Evolutionary conservation across 1,140 invertebrate genomes (phyloP).

Genomic region (Aphelinus certus): DNA sequence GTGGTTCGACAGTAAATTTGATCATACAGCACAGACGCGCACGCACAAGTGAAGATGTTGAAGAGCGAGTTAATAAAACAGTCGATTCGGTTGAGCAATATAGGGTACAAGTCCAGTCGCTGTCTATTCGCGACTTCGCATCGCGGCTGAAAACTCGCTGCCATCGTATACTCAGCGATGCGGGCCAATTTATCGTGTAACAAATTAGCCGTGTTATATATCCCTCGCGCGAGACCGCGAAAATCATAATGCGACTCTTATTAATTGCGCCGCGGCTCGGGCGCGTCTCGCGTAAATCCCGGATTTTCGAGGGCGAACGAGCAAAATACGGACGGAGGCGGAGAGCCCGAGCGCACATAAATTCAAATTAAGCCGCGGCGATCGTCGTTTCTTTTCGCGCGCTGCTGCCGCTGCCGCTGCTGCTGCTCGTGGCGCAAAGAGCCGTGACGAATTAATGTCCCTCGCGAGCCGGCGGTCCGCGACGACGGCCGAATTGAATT

Average conservation of each 20-base stretch:
- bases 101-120: too few relatives aligned
- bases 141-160: too few relatives aligned
- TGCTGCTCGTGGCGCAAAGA: not conserved
- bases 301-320: too few relatives aligned
- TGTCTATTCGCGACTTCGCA: too few relatives aligned
- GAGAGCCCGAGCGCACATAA: constrained; percentile 19
- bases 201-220: not conserved
- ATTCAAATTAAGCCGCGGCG: constrained; percentile 30
- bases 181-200: not conserved
- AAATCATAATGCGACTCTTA: constrained; percentile 31
- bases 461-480: constrained; percentile 43
- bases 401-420: not conserved
- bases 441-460: constrained; percentile 36
- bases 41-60: too few relatives aligned
- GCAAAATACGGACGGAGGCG: too few relatives aligned
- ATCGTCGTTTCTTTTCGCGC: constrained; percentile 15
- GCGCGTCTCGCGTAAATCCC: not conserved
- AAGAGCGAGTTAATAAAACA: too few relatives aligned
- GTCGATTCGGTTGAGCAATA: too few relatives aligned
- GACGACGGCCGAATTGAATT: constrained; percentile 34
- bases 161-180: too few relatives aligned
- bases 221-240: not conserved
- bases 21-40: too few relatives aligned
- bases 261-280: constrained; percentile 11
- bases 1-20: too few relatives aligned